These are phyloP conservation scores for Sylvietta virens DNA, from an alignment of 2,113 vertebrate genomes.

Conservation along the genomic window DNA sequence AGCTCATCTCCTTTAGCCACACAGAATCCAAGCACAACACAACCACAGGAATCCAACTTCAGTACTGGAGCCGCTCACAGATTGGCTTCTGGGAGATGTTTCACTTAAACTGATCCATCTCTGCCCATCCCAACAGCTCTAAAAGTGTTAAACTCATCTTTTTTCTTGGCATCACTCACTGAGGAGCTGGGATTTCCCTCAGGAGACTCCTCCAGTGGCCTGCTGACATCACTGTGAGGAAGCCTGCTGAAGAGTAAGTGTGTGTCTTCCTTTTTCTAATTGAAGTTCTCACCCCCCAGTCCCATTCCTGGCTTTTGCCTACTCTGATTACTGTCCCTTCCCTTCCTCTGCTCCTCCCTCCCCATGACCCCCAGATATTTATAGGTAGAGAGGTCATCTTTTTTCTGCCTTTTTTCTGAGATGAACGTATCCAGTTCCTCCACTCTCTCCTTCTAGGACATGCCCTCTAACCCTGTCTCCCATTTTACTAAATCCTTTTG, in stretches of 20 bases:
- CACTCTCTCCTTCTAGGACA: slow-evolving; percentile 66
- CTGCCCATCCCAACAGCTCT: neutral
- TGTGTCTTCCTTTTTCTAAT: slow-evolving; percentile 50
- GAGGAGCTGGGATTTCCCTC: slow-evolving; percentile 56
- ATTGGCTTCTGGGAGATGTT: neutral
- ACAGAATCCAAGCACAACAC: neutral
- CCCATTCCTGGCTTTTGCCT: slow-evolving; percentile 35
- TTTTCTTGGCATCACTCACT: neutral
- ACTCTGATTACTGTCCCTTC: slow-evolving; percentile 53
- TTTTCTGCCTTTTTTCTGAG: slow-evolving; percentile 35
- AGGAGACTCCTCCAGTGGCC: slow-evolving; percentile 20
- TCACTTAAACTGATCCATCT: neutral
- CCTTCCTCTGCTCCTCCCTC: slow-evolving; percentile 45
- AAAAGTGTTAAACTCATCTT: neutral
- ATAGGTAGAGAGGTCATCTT: slow-evolving; percentile 48
- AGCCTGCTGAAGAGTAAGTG: neutral
- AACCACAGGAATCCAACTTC: neutral
- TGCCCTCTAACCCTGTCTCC: slow-evolving; percentile 50
- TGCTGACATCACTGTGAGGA: slow-evolving; percentile 37
- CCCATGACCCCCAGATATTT: slow-evolving; percentile 34
- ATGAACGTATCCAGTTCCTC: slow-evolving; percentile 43
- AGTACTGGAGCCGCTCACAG: neutral
- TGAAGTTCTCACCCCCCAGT: neutral
- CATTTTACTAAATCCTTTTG: slow-evolving; percentile 53
- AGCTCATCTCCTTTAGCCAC: neutral